Conservation (phyloP, 2,888 invertebrate genomes). For the Julus scanicus region DNA sequence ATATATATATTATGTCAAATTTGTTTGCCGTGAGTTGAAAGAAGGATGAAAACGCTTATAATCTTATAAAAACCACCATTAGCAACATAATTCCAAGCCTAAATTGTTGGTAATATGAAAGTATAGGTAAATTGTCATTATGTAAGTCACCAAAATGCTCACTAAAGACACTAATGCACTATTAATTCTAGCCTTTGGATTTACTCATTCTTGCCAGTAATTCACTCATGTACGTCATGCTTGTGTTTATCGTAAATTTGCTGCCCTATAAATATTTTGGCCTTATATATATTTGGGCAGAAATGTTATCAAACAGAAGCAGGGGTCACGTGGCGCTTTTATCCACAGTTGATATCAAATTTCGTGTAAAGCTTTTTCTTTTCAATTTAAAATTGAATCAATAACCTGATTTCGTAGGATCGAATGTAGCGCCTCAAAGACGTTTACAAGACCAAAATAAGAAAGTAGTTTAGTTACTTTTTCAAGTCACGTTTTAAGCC, state of each 20-base stretch:
- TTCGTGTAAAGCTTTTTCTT: background rate
- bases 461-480: background rate
- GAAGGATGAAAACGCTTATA: too few species aligned
- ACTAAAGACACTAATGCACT: too few species aligned
- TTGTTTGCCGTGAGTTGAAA: too few species aligned
- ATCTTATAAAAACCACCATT: too few species aligned
- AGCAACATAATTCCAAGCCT: too few species aligned
- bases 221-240: too few species aligned
- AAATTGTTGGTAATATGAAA: too few species aligned
- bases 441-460: background rate
- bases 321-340: background rate
- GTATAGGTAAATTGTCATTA: too few species aligned
- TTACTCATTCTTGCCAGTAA: too few species aligned
- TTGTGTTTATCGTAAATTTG: background rate
- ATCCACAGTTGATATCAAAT: background rate
- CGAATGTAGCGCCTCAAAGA: background rate
- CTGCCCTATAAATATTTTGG: background rate
- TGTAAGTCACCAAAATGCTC: too few species aligned
- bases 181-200: too few species aligned
- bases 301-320: background rate
- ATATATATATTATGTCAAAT: too few species aligned
- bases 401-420: background rate
- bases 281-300: background rate
- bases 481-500: conserved; percentile 14
- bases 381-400: conserved; percentile 37